phyloP scores from a whole-genome alignment of 2,113 vertebrate species.

The Phyllostomus discolor region DNA sequence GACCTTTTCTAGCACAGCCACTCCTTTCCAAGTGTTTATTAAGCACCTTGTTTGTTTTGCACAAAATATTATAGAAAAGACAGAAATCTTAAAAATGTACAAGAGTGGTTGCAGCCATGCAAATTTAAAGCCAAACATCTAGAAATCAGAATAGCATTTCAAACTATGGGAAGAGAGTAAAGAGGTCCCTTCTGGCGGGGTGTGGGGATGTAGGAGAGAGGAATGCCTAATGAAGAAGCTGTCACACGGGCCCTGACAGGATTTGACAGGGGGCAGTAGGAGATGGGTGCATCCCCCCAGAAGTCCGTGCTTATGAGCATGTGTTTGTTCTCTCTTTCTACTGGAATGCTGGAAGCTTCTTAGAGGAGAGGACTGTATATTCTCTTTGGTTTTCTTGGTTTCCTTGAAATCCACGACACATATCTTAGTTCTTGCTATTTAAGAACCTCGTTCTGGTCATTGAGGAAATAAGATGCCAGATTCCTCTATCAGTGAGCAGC shows the following conservation, averaged over 20 bases:
- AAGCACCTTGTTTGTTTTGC: background rate
- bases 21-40: background rate
- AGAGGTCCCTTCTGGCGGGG: background rate
- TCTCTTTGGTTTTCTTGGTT: background rate
- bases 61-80: background rate
- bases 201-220: background rate
- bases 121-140: background rate
- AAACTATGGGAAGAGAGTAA: background rate
- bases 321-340: background rate
- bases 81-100: background rate
- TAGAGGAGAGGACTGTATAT: background rate
- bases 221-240: background rate
- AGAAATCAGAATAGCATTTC: background rate
- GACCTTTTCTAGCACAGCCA: background rate
- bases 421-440: constrained; percentile 17
- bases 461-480: constrained; percentile 15
- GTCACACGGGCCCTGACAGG: background rate
- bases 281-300: background rate
- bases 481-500: constrained; percentile 4
- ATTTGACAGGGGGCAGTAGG: background rate
- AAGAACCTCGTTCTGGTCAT: background rate
- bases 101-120: background rate
- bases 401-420: background rate
- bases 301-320: accelerated
- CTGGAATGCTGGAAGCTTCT: background rate